phyloP scores from a whole-genome alignment of 2,888 invertebrate genomes.

The Drosophila ustulata region DNA sequence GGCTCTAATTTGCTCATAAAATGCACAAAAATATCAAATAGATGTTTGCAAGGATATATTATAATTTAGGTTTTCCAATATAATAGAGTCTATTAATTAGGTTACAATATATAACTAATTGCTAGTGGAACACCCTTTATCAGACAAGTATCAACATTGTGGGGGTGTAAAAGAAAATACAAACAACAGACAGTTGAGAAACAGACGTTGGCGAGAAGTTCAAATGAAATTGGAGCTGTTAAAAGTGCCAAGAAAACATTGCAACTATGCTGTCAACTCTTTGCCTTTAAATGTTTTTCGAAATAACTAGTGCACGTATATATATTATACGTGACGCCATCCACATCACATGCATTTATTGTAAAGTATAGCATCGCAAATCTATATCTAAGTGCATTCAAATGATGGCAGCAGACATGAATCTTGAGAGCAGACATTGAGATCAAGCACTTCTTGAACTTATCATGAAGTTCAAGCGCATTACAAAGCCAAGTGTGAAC shows the following conservation, averaged over 20 bases:
- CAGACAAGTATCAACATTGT: constrained; percentile 1
- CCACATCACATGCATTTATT: neutral
- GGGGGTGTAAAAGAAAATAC: constrained; percentile 7
- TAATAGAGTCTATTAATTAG: too few species aligned
- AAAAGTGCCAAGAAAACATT: constrained; percentile 7
- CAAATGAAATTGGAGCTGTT: constrained; percentile 31
- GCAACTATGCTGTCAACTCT: constrained; percentile 9
- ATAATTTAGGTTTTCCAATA: too few species aligned
- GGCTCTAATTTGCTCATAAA: neutral
- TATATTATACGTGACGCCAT: too few species aligned
- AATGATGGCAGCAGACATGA: neutral
- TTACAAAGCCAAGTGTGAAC: neutral
- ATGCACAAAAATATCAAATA: neutral
- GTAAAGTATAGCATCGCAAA: neutral
- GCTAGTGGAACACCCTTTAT: neutral
- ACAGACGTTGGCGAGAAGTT: constrained; percentile 1
- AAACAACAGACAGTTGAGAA: constrained; percentile 10
- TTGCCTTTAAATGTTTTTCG: neutral
- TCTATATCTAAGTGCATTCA: neutral
- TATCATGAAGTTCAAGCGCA: neutral
- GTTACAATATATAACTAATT: too few species aligned
- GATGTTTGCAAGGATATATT: too few species aligned
- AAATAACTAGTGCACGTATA: neutral
- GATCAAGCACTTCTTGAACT: neutral
- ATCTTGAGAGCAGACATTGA: neutral